Evolutionary conservation across 2,888 invertebrate species (phyloP).

Genomic region (Agrotis ipsilon): DNA sequence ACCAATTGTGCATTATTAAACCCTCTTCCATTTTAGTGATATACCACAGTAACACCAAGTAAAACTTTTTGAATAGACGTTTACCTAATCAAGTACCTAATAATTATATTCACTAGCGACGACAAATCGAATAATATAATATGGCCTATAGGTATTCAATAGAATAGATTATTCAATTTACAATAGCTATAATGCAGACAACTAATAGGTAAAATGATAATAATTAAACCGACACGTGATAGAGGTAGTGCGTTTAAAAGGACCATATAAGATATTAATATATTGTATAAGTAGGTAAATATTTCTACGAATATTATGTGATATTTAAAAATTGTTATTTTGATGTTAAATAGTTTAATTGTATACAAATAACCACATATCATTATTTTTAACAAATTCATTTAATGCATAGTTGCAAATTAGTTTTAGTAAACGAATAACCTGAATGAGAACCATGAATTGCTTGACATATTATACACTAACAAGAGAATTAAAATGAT

Average conservation of each 20-base stretch:
- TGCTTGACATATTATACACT: conserved; percentile 55
- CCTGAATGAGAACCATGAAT: conserved; percentile 47
- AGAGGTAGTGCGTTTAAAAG: conserved; percentile 78
- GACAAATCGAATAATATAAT: conserved; percentile 38
- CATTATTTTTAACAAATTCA: conserved; percentile 85
- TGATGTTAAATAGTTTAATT: conserved; percentile 85
- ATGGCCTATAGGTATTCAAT: conserved; percentile 54
- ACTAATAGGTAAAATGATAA: conserved; percentile 46
- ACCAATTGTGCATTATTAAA: conserved; percentile 59
- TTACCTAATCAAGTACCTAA: conserved; percentile 40
- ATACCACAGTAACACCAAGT: conserved; percentile 48
- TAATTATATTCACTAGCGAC: conserved; percentile 36
- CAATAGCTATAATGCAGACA: conserved; percentile 46
- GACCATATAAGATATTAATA: conserved; percentile 82
- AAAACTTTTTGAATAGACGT: conserved; percentile 53
- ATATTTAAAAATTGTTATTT: conserved; percentile 88
- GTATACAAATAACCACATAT: conserved; percentile 88
- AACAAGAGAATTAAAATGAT: conserved; percentile 49
- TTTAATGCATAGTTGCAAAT: conserved; percentile 69
- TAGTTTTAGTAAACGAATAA: conserved; percentile 62
- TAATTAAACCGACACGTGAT: conserved; percentile 76
- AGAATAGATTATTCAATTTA: conserved; percentile 40
- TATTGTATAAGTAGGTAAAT: conserved; percentile 82
- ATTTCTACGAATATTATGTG: conserved; percentile 89
- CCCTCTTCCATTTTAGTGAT: conserved; percentile 55